These are phyloP conservation scores for Aplysia californica DNA, from an alignment of 1,140 invertebrate species.

Conservation along the genomic window DNA sequence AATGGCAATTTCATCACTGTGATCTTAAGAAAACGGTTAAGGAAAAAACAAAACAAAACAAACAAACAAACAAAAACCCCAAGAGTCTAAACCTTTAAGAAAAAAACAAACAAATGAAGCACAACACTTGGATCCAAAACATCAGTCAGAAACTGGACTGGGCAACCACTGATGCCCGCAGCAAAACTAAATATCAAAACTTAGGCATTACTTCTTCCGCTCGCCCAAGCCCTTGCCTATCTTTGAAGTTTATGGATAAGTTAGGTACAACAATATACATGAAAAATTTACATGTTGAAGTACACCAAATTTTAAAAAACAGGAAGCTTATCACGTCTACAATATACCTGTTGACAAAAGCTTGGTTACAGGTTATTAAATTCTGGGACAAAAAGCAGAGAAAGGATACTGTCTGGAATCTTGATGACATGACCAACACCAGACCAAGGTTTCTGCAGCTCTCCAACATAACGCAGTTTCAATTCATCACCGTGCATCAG, in stretches of 20 bases:
- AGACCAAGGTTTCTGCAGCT: slow-evolving; percentile 89
- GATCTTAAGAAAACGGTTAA: slow-evolving; percentile 72
- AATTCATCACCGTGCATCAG: slow-evolving; percentile 99
- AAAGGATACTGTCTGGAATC: slow-evolving; percentile 88
- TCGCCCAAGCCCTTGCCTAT: no score
- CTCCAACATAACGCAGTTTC: slow-evolving; percentile 91
- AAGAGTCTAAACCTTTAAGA: background rate
- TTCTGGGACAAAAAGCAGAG: no score
- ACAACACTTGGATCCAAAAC: background rate
- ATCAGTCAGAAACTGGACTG: background rate
- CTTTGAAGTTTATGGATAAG: no score
- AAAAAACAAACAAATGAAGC: background rate
- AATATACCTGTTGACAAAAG: no score
- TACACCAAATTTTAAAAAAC: no score
- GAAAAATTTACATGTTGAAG: no score
- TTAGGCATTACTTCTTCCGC: no score
- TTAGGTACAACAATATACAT: no score
- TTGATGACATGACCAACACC: slow-evolving; percentile 97
- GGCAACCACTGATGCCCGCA: no score
- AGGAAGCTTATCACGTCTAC: no score
- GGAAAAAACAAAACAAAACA: background rate
- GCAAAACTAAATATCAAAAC: no score
- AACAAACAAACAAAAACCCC: background rate
- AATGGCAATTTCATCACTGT: slow-evolving; percentile 97
- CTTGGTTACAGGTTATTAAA: no score